A percentile compares a stretch with the other conserved stretches of the same genome.
phyloP scores from a whole-genome alignment of 1,140 invertebrate species.

The Pectinophora gossypiella region DNA sequence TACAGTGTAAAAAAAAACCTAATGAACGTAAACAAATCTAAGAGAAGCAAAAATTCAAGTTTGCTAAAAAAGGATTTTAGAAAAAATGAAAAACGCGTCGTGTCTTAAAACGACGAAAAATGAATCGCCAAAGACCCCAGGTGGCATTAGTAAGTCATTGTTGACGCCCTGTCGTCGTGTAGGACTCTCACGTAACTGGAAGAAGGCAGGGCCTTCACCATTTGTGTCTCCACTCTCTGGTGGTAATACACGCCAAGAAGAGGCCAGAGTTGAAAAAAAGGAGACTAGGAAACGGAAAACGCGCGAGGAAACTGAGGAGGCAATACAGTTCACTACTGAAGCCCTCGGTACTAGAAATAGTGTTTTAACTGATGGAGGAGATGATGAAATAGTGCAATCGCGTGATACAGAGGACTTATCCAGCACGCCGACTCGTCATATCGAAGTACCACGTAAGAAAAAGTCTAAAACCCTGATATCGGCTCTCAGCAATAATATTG shows the following conservation, averaged over 20 bases:
- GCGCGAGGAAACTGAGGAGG: conserved; percentile 3
- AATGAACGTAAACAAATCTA: not conserved
- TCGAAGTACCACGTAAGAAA: conserved; percentile 29
- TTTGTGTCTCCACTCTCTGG: conserved; percentile 51
- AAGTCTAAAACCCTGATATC: conserved; percentile 39
- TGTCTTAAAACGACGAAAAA: conserved; percentile 23
- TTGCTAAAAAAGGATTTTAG: conserved; percentile 12
- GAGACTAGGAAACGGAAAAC: conserved; percentile 32
- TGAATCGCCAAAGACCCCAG: conserved; percentile 59
- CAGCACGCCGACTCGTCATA: conserved; percentile 29
- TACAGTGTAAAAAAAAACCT: not conserved
- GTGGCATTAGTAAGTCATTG: conserved; percentile 59
- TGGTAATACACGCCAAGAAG: conserved; percentile 7
- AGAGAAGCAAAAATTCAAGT: no score
- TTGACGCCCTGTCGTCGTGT: conserved; percentile 58
- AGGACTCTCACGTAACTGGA: conserved; percentile 59
- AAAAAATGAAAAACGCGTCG: conserved; percentile 32
- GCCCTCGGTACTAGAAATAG: not conserved
- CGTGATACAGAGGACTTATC: conserved; percentile 15
- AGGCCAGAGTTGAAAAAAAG: conserved; percentile 18
- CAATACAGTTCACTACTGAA: not conserved
- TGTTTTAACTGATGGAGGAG: not conserved
- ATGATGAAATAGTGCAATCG: not conserved
- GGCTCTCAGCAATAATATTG: not conserved
- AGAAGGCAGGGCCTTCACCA: conserved; percentile 46